Conservation (phyloP, 2,888 invertebrate genomes). For the Eremobia ochroleuca region DNA sequence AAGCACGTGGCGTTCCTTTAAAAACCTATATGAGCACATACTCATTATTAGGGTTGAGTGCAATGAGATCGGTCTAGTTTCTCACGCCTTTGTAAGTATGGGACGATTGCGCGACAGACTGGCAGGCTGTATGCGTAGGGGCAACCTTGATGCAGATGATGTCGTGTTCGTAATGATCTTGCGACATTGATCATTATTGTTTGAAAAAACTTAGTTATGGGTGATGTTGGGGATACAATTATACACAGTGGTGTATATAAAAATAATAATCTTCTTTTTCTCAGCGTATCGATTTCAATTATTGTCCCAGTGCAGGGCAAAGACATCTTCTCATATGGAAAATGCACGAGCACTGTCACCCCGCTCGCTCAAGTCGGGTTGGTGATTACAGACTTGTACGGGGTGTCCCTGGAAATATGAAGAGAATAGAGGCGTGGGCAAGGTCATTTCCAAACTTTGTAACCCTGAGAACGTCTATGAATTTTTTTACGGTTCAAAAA, state of each 20-base stretch:
- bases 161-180: constrained; percentile 43
- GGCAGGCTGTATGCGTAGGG: constrained; percentile 36
- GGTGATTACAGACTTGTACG: no score
- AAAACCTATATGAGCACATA: constrained; percentile 22
- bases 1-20: background rate
- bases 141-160: constrained; percentile 56
- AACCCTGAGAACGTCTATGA: no score
- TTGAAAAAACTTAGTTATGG: background rate
- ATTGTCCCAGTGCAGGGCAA: no score
- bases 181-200: constrained; percentile 38
- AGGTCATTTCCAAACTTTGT: no score
- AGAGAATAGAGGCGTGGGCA: no score
- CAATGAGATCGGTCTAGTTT: constrained; percentile 53
- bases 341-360: no score
- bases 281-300: no score
- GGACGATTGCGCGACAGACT: constrained; percentile 63
- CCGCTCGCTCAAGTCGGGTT: no score
- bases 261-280: no score
- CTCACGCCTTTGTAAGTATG: constrained; percentile 65
- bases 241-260: background rate
- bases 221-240: background rate
- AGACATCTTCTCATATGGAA: no score
- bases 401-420: no score
- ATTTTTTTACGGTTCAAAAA: no score
- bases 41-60: constrained; percentile 41